Conservation (phyloP, 2,888 invertebrate genomes). For the Pantelozetes paolii region DNA sequence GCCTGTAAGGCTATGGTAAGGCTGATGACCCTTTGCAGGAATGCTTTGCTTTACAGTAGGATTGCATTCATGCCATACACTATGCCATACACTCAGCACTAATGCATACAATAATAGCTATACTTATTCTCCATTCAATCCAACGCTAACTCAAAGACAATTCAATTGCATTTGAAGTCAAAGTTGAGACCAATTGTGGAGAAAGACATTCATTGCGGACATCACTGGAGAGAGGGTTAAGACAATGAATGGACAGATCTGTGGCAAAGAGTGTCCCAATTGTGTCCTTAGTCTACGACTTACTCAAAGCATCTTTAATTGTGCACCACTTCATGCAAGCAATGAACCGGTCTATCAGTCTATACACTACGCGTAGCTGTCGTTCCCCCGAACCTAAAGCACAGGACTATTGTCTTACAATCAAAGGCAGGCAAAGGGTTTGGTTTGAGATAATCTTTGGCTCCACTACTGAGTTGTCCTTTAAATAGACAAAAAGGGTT, state of each 20-base stretch:
- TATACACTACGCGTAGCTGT: background rate
- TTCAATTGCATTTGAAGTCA: no score
- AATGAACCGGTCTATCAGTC: slow-evolving; percentile 14
- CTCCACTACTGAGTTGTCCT: no score
- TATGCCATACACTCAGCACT: no score
- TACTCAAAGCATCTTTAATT: slow-evolving; percentile 23
- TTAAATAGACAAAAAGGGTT: no score
- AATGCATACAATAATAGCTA: no score
- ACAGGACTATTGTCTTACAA: background rate
- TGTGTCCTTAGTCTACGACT: background rate
- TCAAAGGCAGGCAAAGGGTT: background rate
- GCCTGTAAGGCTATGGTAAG: background rate
- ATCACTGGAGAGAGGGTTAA: no score
- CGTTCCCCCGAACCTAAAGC: background rate
- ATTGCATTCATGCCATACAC: no score
- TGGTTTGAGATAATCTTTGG: no score
- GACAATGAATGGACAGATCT: no score
- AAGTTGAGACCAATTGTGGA: no score
- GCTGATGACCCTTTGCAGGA: slow-evolving; percentile 32
- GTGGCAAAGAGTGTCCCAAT: slow-evolving; percentile 2
- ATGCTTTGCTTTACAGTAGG: slow-evolving; percentile 1
- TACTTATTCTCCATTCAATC: background rate
- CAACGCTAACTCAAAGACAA: no score
- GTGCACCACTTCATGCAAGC: slow-evolving; percentile 3
- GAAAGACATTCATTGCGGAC: no score